A percentile compares a stretch with the other conserved stretches of the same genome.
phyloP scores from a whole-genome alignment of 37 sponge, comb jelly and placozoan genomes.

The Oopsacas minuta region DNA sequence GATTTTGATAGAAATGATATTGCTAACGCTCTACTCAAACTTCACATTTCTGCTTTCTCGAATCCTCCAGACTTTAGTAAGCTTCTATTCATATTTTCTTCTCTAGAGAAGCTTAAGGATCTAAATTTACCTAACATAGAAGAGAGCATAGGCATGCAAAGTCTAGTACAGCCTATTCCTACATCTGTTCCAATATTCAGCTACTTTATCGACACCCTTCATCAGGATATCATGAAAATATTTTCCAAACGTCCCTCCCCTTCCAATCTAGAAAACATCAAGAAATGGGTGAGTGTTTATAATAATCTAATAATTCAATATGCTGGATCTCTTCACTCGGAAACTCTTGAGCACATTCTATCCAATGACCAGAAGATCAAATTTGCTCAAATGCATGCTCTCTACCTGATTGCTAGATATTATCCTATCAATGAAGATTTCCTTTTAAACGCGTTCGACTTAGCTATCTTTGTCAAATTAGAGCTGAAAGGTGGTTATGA shows the following conservation, averaged over 20 bases:
- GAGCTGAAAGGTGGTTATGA: not conserved
- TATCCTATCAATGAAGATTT: not conserved
- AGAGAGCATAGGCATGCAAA: not conserved
- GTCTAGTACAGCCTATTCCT: not conserved
- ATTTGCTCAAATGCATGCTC: not conserved
- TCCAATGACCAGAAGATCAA: not conserved
- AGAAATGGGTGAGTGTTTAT: not conserved
- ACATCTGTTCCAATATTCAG: not conserved
- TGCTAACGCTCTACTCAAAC: not conserved
- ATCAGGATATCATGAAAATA: not conserved
- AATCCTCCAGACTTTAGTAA: conserved; percentile 8
- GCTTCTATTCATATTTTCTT: conserved; percentile 1
- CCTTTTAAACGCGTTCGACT: not conserved
- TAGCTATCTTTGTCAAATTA: not conserved
- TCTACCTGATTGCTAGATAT: not conserved
- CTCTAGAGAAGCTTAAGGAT: not conserved
- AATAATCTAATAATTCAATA: not conserved
- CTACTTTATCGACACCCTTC: not conserved
- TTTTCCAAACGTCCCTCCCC: not conserved
- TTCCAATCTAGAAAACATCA: not conserved
- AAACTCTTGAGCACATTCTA: not conserved
- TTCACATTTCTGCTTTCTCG: not conserved
- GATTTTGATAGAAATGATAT: not conserved
- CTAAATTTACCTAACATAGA: not conserved
- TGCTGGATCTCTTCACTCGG: not conserved